phyloP scores from a whole-genome alignment of 53 echinoderm and acorn worm species.

The Holothuria scabra region DNA sequence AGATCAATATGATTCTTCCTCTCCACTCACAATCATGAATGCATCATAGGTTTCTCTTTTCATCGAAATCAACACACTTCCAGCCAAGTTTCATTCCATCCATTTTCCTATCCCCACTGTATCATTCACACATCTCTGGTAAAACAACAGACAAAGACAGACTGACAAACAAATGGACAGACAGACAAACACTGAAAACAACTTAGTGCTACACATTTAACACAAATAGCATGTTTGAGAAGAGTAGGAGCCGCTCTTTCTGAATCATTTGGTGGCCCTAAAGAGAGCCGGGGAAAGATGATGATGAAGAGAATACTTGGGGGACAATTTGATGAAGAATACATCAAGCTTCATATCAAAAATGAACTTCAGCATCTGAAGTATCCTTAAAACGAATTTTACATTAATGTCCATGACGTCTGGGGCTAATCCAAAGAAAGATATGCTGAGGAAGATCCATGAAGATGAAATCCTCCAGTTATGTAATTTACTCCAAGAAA shows the following conservation, averaged over 20 bases:
- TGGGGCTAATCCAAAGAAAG: conserved; percentile 19
- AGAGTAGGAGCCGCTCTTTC: background rate
- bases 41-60: too few relatives aligned
- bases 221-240: conserved; percentile 15
- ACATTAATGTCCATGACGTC: background rate
- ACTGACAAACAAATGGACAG: background rate
- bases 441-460: background rate
- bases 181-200: background rate
- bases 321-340: conserved; percentile 4
- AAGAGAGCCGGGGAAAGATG: conserved; percentile 42
- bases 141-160: too few relatives aligned
- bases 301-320: conserved; percentile 11
- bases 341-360: too few relatives aligned
- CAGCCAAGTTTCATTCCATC: too few relatives aligned
- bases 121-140: too few relatives aligned
- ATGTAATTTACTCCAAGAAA: conserved; percentile 16
- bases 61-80: too few relatives aligned
- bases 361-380: too few relatives aligned
- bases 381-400: background rate
- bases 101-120: too few relatives aligned
- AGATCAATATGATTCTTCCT: too few relatives aligned
- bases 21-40: too few relatives aligned
- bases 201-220: background rate
- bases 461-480: conserved; percentile 9
- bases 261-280: conserved; percentile 45